Base-by-base conservation (phyloP, 35 echinoderm and acorn worm species). In the Lytechinus variegatus region DNA sequence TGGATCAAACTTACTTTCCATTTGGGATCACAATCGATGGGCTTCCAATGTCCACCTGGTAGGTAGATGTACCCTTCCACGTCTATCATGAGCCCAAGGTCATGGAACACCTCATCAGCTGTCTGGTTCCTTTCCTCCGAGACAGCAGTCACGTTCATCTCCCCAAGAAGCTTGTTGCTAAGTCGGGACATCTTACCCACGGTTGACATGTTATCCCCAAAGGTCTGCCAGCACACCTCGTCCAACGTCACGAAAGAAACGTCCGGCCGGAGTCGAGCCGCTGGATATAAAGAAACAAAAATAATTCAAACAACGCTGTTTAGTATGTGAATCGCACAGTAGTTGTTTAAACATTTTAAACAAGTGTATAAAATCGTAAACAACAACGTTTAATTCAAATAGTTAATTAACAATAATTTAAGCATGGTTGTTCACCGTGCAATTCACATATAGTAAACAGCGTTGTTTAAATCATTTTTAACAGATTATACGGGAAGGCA, bases 21-120 rank as follows among this genome's bases (percentile, higher is more conserved):
- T 57, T 57, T 93, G 9, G 92, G 53, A 10, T 53, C 12, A 19
- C 92, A 93, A 6, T 27, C 21, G 54, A 52, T 56, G 4, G 92
- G 92, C 57, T 93, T 93, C 92, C 92, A 93, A 24, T 93, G 92
- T 10, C 92, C 92, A 0, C 92, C 92, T 27, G 92, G 92, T 54
- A 56, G 54, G 28, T 93, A 93, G 9, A 93, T 54, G 92, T 93
- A 57, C 29, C 53, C 55, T 10, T 57, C 53, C n/a, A 93, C 27
- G 12, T 44, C 92, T 9, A 93, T 10, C 13, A 93, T 16, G n/a
- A 93, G 92, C 11, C 92, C 92, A 9, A 55, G 92, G 14, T 93
- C 92, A 33, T 28, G 92, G 52, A 93, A 93, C 9, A 93, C 27
- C 92, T 93, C 92, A 54, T 93, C 92, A 16, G 57, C 53, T 11